These are phyloP conservation scores for Lathronympha strigana DNA, from an alignment of 2,888 invertebrate genomes.

Conservation along the genomic window DNA sequence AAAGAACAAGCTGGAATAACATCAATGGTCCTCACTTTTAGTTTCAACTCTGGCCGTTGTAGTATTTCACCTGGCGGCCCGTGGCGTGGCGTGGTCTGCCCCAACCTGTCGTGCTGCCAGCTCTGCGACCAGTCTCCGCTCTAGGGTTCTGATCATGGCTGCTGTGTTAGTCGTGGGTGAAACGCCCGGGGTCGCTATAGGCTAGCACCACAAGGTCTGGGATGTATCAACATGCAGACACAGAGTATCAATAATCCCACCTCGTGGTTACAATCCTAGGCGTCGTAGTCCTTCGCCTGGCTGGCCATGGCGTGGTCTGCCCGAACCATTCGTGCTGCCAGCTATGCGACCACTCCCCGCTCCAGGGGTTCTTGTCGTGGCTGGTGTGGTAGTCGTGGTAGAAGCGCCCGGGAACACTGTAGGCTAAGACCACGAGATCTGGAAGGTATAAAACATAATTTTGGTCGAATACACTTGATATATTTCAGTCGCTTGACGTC, in stretches of 20 bases:
- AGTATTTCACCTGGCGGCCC: background rate
- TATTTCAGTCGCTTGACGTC: too few relatives aligned
- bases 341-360: too few relatives aligned
- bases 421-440: constrained; percentile 1
- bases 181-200: too few relatives aligned
- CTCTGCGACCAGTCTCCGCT: background rate
- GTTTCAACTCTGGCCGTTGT: background rate
- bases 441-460: background rate
- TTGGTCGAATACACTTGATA: too few relatives aligned
- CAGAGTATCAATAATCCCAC: too few relatives aligned
- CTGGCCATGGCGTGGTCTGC: background rate
- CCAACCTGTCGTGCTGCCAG: background rate
- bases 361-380: background rate
- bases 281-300: background rate
- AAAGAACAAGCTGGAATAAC: too few relatives aligned
- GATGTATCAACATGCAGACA: too few relatives aligned
- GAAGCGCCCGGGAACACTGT: background rate
- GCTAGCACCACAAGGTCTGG: too few relatives aligned
- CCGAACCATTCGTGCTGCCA: background rate
- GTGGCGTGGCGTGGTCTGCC: background rate
- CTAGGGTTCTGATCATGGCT: background rate
- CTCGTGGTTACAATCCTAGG: background rate
- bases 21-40: background rate
- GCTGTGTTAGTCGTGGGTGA: too few relatives aligned
- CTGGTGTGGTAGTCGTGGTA: background rate